Evolutionary conservation across 2,113 vertebrate species (phyloP), one percentile per base, ranked within the genome.

Genomic region (Hiodon tergisus): DNA sequence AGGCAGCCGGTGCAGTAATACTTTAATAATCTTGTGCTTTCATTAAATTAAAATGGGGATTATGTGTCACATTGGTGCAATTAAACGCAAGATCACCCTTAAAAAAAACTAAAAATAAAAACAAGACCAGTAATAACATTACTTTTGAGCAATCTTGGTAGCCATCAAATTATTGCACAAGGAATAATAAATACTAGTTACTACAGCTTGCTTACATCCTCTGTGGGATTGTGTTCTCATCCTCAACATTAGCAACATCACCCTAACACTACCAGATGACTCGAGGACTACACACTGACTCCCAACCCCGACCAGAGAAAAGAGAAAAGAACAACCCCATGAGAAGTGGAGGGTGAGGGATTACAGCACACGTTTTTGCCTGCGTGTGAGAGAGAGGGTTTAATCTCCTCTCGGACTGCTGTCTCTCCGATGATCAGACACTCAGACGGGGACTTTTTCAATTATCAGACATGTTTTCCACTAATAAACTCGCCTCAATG

Each of bases 401-500:
- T 91, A 92, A 93, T 92, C 91, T 88, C 82, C 80, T 82, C 88
- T 81, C 77, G 84, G 83, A 13, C 86, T 85, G 72, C 82, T 68
- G 82, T 85, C 79, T 79, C 84, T 85, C 63, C 51, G 59, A 76
- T 83, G 87, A 88, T 83, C 80, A 85, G 83, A 82, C 83, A 88
- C 81, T 86, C 86, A 78, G 83, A 79, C 81, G 82, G 84, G 86
- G 87, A 84, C 89, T 88, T 91, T 90, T 92, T 91, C 91, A 92
- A 91, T 91, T 92, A 93, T 58, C 83, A 77, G 88, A 84, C 91
- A 90, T 91, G 91, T 91, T 91, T 88, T 89, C 88, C 88, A 86
- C 91, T 90, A 89, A 89, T 92, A 92, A 91, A 86, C 91, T 91
- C 90, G 89, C 91, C 92, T 92, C 31, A 93, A 93, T 91, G 90